Conservation (phyloP, 2,113 vertebrate species). For the Festucalex cinctus region DNA sequence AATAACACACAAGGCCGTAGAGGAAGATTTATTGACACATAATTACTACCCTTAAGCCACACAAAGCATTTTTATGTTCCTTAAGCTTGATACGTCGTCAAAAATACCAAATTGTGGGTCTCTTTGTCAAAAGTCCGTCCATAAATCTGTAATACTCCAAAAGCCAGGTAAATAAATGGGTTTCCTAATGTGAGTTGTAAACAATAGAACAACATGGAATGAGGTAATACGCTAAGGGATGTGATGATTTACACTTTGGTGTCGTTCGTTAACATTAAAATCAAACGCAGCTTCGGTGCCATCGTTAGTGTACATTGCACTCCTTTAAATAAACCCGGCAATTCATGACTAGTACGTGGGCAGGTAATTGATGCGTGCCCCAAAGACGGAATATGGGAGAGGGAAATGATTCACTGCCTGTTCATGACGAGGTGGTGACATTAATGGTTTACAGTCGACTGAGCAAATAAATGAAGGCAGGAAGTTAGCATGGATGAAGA, state of each 20-base stretch:
- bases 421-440: slow-evolving; percentile 8
- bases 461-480: slow-evolving; percentile 44
- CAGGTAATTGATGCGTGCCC: slow-evolving; percentile 12
- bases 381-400: not conserved
- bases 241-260: not conserved
- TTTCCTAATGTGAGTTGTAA: not conserved
- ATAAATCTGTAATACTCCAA: not conserved
- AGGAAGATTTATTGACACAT: not conserved
- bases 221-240: not conserved
- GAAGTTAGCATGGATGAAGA: slow-evolving; percentile 1
- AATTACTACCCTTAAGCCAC: not conserved
- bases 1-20: not conserved
- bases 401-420: slow-evolving; percentile 11
- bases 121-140: too few species aligned
- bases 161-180: not conserved
- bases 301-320: not conserved
- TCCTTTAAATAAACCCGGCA: not conserved
- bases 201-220: not conserved
- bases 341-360: not conserved
- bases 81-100: not conserved
- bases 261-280: not conserved
- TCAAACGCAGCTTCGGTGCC: not conserved
- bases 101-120: not conserved
- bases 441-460: slow-evolving; percentile 20
- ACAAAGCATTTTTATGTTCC: not conserved